Conservation (phyloP, 2,113 vertebrate species). For the Callithrix jacchus region DNA sequence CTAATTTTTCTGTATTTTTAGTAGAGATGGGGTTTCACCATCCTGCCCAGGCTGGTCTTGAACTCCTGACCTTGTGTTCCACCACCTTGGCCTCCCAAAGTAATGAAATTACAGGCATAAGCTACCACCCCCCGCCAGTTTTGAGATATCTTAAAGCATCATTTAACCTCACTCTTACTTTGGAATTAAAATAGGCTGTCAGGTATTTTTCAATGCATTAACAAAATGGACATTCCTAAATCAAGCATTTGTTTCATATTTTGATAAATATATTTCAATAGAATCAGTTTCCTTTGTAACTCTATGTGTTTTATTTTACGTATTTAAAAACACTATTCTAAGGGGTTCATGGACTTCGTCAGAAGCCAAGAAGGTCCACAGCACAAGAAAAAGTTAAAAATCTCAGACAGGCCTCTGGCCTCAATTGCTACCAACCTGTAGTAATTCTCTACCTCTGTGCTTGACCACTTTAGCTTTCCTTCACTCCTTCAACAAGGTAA, state of each 20-base stretch:
- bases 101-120: too few species aligned
- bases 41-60: too few species aligned
- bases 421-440: background rate
- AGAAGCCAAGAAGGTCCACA: background rate
- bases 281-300: background rate
- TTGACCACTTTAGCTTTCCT: background rate
- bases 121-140: background rate
- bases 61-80: too few species aligned
- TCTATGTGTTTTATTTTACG: background rate
- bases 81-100: too few species aligned
- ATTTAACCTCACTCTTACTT: background rate
- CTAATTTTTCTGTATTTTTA: too few species aligned
- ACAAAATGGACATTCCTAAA: background rate
- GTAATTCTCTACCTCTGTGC: background rate
- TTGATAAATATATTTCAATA: background rate
- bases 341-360: background rate
- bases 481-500: background rate
- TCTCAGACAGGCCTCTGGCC: background rate
- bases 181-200: background rate
- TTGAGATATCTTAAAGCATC: background rate
- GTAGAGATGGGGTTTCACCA: too few species aligned
- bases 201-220: background rate
- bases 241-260: background rate
- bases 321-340: background rate
- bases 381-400: background rate